Percentiles rank a stretch among this genome's conserved stretches.
Conservation (phyloP, 2,797 vertebrate species). For the Odontamblyopus rebecca region DNA sequence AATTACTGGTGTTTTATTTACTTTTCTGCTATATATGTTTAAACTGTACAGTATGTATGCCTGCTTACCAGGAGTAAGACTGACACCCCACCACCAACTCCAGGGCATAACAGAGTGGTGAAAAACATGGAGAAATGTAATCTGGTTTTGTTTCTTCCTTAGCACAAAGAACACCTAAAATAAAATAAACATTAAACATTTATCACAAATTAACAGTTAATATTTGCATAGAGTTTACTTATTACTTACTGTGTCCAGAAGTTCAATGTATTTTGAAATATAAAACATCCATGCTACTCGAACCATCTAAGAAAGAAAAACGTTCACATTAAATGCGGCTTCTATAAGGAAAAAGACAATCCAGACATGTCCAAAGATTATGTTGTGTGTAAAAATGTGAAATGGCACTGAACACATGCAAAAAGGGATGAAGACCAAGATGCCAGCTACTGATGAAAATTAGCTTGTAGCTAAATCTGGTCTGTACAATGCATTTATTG, state of each 20-base stretch:
- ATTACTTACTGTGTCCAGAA: conserved; percentile 91
- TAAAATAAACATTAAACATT: background rate
- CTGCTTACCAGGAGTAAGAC: conserved; percentile 87
- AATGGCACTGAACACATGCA: too few relatives aligned
- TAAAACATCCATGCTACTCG: conserved; percentile 90
- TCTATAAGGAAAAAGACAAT: background rate
- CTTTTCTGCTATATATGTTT: background rate
- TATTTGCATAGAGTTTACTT: background rate
- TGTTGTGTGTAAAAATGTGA: too few relatives aligned
- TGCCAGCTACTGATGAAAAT: background rate
- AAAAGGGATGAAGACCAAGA: background rate
- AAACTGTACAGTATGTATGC: background rate
- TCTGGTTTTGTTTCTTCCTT: conserved; percentile 94
- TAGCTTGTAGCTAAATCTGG: too few relatives aligned
- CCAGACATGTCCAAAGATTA: too few relatives aligned
- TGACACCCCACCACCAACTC: conserved; percentile 99
- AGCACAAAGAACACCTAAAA: conserved; percentile 92
- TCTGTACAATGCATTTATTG: too few relatives aligned
- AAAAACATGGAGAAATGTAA: conserved; percentile 97
- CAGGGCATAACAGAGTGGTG: conserved; percentile 97
- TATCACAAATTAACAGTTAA: background rate
- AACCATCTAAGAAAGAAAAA: conserved; percentile 83
- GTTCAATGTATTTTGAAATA: conserved; percentile 93
- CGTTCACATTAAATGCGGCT: background rate
- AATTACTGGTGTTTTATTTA: background rate